Base-by-base conservation (phyloP, 2,113 vertebrate species). In the Chionodraco myersi region DNA sequence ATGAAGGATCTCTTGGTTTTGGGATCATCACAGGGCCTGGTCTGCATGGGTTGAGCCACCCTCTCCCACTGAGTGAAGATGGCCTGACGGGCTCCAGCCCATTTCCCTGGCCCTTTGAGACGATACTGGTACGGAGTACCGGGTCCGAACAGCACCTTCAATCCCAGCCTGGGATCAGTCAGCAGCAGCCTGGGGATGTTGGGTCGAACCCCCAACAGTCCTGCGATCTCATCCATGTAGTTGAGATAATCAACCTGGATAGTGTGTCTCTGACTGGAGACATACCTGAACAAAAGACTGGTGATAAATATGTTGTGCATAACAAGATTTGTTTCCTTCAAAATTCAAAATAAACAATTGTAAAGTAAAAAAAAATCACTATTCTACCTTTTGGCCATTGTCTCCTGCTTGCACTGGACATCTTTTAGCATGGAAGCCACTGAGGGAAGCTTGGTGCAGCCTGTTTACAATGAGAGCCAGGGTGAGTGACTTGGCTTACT, bases 1-100 rank as follows among this genome's bases (percentile, higher is more conserved):
- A 1, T 45, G 0, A 76, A 71, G 1, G 82, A 57, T 0, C 51
- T 7, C 0, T 87, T 52, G 30, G 67, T 51, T 41, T 93, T 49
- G 0, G 85, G 91, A 0, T 90, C 84, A 2, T 80, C 88, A 15
- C 71, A 64, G 1, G 93, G 94, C 0, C 91, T 84, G 69, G 96
- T 98, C 85, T 95, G 95, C 91, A 98, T 18, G 8, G 97, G 97
- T 57, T 93, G 82, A 65, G 88, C 13, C 0, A 94, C 84, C 63
- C 97, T 92, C 59, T 96, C 95, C 97, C 96, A 96, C 84, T 97
- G 96, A 0, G 95, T 97, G 67, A 97, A 72, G 90, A 99, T 97
- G 73, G 96, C 94, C 1, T 92, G 88, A 26, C 96, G 96, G 79
- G 97, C 97, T 57, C 95, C 96, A 0, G 89, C 84, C 97, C 97